A percentile compares a stretch with the other conserved stretches of the same genome.
Conservation (phyloP, 1,140 invertebrate species). For the Nephila pilipes region DNA sequence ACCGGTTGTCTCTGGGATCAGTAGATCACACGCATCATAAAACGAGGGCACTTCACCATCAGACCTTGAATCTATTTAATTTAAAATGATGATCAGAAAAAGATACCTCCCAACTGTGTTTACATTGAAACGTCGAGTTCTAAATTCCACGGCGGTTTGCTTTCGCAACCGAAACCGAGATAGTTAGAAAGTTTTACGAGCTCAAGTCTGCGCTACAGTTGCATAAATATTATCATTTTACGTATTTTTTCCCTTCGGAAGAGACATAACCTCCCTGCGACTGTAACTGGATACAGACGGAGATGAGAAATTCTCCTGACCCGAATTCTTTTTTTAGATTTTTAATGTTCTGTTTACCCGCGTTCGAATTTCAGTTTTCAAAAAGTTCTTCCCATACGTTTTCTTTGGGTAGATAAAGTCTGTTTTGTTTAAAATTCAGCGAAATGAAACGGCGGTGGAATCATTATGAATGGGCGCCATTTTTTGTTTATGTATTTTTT, state of each 20-base stretch:
- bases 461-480: neutral
- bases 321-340: constrained; percentile 60
- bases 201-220: neutral
- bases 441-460: constrained; percentile 4
- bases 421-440: constrained; percentile 41
- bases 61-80: neutral
- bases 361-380: constrained; percentile 1
- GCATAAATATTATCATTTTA: neutral
- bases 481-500: neutral
- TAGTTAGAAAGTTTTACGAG: constrained; percentile 1
- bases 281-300: neutral
- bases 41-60: neutral
- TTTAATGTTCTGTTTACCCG: constrained; percentile 53
- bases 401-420: neutral
- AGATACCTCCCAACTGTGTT: neutral
- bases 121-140: neutral
- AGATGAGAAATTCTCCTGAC: constrained; percentile 30
- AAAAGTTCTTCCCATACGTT: neutral
- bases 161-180: neutral
- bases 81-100: neutral
- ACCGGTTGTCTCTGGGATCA: too few species aligned
- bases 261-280: constrained; percentile 1
- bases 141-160: neutral
- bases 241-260: neutral
- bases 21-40: too few species aligned